Evolutionary conservation across 2,113 vertebrate species (phyloP), one percentile per base, ranked within the genome.

Genomic region (Scytalopus superciliaris): DNA sequence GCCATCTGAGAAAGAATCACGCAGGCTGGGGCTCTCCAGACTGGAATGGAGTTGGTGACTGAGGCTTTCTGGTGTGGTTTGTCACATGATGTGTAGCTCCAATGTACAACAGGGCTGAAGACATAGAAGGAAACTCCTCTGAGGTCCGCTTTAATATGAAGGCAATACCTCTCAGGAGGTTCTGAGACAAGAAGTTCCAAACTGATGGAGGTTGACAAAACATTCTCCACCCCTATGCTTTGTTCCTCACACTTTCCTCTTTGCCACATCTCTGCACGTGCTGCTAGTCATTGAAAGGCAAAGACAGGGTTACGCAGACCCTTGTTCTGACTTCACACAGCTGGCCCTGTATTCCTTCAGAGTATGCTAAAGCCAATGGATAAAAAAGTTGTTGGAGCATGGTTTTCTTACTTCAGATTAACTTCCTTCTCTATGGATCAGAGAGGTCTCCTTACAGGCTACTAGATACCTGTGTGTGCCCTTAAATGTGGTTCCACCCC

Each of bases 241-340:
- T 0, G 0, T 67, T 94, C 23, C 28, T 55, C 31, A 75, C 30
- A 4, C 45, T 89, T 87, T 81, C 19, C 15, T 64, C 11, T 84
- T 84, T 4, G 0, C 21, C 0, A 0, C 13, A 21, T 10, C 12
- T 45, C 31, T 68, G 3, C 14, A 1, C 59, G 44, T 0, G 1
- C 30, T 57, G 24, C 12, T 68, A 19, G 30, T 59, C 42, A 24
- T 18, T 35, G 42, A 55, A 66, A 35, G 19, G 31, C 25, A 62
- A n/a, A 37, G 47, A 40, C 10, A 42, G 44, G 27, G 14, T 49
- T 84, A n/a, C 28, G 7, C 0, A 75, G 25, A 66, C 24, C 9
- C 85, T 72, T 72, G 28, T 53, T 88, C 72, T 80, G 39, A 45
- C 33, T 60, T 80, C 7, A 9, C 14, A 47, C 10, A 64, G 14